Conservation (phyloP, 2,113 vertebrate species). For the Mustela nigripes region DNA sequence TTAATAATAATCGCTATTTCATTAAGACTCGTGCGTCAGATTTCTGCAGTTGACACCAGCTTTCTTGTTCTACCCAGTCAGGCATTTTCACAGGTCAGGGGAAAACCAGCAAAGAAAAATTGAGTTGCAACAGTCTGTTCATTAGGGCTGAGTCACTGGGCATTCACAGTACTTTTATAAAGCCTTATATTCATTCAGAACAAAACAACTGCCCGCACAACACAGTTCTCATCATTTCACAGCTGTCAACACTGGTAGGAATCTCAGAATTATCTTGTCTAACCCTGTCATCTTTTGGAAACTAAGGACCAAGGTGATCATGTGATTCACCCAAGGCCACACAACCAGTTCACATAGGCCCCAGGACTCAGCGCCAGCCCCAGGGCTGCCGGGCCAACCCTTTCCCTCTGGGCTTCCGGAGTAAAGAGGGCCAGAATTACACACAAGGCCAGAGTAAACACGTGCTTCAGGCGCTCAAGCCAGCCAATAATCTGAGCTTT, state of each 20-base stretch:
- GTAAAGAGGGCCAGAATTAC: background rate
- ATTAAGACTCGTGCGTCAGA: background rate
- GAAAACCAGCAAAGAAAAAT: background rate
- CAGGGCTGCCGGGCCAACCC: too few species aligned
- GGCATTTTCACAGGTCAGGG: background rate
- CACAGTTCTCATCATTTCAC: background rate
- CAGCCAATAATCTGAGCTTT: background rate
- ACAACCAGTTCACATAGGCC: background rate
- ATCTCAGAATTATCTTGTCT: background rate
- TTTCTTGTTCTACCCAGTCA: background rate
- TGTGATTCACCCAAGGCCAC: background rate
- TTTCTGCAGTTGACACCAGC: background rate
- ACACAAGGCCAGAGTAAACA: too few species aligned
- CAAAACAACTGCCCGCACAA: background rate
- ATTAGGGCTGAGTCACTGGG: background rate
- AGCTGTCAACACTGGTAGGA: background rate
- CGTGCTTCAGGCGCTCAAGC: background rate
- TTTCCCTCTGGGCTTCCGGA: background rate
- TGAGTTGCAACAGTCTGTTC: fast-evolving
- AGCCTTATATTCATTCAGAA: background rate
- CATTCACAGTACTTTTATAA: background rate
- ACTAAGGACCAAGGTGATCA: background rate
- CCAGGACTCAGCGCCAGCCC: background rate
- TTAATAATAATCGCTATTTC: background rate
- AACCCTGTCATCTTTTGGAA: too few species aligned